Percentiles rank a stretch among this genome's conserved stretches.
Conservation (phyloP, 2,797 vertebrate species). For the Microcaecilia unicolor region DNA sequence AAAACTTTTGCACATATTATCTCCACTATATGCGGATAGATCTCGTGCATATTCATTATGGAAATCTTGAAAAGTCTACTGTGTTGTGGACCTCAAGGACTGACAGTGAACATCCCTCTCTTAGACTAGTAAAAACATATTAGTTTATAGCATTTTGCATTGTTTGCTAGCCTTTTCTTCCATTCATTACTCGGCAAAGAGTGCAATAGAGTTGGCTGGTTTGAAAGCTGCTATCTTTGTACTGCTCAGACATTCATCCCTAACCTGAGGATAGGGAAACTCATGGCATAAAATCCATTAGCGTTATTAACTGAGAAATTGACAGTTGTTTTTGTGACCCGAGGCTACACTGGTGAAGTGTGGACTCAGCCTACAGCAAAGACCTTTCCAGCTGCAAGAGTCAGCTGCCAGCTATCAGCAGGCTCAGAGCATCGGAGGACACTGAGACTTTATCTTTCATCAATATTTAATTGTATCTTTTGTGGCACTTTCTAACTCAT, state of each 20-base stretch:
- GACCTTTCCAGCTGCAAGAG: neutral
- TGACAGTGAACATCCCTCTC: no score
- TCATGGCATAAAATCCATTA: neutral
- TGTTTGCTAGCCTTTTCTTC: no score
- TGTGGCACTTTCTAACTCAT: neutral
- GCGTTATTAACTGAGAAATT: neutral
- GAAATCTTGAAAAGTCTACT: no score
- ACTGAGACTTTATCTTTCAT: neutral
- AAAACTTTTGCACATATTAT: no score
- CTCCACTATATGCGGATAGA: no score
- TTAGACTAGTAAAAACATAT: no score
- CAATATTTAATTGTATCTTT: constrained; percentile 13
- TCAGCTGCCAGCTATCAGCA: neutral
- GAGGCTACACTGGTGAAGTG: rapidly evolving
- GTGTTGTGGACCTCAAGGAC: no score
- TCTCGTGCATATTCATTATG: no score
- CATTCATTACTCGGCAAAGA: rapidly evolving
- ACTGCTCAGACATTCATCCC: neutral
- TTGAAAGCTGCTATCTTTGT: rapidly evolving
- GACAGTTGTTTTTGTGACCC: rapidly evolving
- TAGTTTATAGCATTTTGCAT: no score
- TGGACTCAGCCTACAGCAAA: rapidly evolving
- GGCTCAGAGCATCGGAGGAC: rapidly evolving
- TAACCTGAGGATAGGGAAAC: neutral
- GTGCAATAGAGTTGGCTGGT: rapidly evolving